Base-by-base conservation (phyloP, 2,797 vertebrate genomes). In the Poeciliopsis paucimaculata region DNA sequence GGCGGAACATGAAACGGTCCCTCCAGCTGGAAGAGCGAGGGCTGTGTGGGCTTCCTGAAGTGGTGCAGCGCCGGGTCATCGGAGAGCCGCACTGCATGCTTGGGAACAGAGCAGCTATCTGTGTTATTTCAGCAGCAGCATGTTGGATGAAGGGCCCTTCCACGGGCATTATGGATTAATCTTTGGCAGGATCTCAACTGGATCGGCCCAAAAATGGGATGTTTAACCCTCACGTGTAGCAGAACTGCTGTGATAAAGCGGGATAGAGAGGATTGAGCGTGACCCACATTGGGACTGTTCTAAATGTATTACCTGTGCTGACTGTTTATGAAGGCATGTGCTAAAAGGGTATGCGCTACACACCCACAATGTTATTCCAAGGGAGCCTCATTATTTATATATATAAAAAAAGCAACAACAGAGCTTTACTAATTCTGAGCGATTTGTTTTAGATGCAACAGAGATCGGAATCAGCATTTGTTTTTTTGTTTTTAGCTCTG, bases 91-190 rank as follows among this genome's bases (percentile, higher is more conserved):
- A 73, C 83, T 84, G 87, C 88, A 84, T 88, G 86, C 88, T 85
- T 88, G 88, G 89, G 87, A 85, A 90, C 84, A 82, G 82, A 86
- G 79, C 86, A 86, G 78, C 86, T 84, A 82, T 82, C 82, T 88
- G 86, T 84, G 90, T 87, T 88, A 85, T 92, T 94, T 89, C 84
- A 88, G 86, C 85, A 71, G 49, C 51, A 53, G 90, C 85, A 78
- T 86, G 87, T 84, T 91, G 89, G 90, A 92, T 92, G 84, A 88
- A 87, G 86, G 77, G 82, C 83, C 87, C 86, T 91, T 92, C 93
- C 86, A 90, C 83, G 86, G 88, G 86, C 84, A 89, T 85, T 86
- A 88, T 90, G 87, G 89, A 92, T 93, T 91, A 89, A 91, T 93
- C 83, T 93, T 86, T 93, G 89, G 87, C 86, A 88, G 87, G 53